Conservation (phyloP, 2,797 vertebrate genomes). For the Bufotes viridis region DNA sequence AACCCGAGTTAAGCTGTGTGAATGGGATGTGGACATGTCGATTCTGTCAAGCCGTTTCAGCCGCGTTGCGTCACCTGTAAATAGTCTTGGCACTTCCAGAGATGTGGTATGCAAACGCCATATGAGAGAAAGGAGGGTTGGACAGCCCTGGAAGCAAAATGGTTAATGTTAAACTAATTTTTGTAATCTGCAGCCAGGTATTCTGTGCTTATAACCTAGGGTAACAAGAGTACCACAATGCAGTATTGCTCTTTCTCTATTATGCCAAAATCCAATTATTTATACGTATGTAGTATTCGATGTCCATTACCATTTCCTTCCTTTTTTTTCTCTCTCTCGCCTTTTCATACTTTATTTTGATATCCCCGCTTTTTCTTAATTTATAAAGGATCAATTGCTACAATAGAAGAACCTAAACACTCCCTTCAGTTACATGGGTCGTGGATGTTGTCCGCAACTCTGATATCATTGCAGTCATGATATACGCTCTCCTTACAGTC, state of each 20-base stretch:
- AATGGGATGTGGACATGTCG: constrained; percentile 60
- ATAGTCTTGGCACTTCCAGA: constrained; percentile 65
- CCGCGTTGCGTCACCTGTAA: constrained; percentile 64
- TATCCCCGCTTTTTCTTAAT: constrained; percentile 28
- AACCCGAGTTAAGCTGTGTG: constrained; percentile 10
- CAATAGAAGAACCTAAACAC: constrained; percentile 8
- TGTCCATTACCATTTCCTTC: constrained; percentile 71
- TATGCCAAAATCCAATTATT: constrained; percentile 73
- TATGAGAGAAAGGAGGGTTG: background rate
- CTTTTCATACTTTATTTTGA: constrained; percentile 18
- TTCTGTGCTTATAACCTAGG: constrained; percentile 66
- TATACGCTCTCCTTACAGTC: background rate
- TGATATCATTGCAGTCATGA: background rate
- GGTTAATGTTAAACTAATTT: constrained; percentile 63
- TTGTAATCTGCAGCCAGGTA: constrained; percentile 68
- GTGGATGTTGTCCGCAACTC: background rate
- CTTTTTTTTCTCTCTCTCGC: background rate
- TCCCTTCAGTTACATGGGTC: background rate
- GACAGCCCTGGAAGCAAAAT: constrained; percentile 41
- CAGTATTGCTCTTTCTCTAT: constrained; percentile 77
- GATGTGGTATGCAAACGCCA: constrained; percentile 42
- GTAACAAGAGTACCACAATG: constrained; percentile 75
- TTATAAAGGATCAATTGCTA: constrained; percentile 16
- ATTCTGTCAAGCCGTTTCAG: constrained; percentile 69
- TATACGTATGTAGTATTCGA: constrained; percentile 72